These are phyloP conservation scores for Drosophila erecta DNA, from an alignment of 1,140 invertebrate species.

Conservation along the genomic window DNA sequence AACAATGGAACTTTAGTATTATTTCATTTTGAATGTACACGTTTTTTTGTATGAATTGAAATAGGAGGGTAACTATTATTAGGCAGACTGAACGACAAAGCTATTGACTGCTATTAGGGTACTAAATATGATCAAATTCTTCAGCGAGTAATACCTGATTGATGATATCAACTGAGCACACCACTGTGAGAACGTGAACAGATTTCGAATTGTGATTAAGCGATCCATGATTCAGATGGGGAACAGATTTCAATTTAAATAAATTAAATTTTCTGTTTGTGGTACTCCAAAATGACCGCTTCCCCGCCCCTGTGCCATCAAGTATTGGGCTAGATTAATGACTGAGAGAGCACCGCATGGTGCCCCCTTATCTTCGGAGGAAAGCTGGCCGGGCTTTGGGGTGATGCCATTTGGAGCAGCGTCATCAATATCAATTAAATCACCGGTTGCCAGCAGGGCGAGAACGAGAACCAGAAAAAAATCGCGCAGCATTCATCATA, in stretches of 20 bases:
- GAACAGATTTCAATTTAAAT: conserved; percentile 57
- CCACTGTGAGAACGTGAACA: conserved; percentile 30
- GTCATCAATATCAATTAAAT: conserved; percentile 80
- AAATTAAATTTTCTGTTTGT: conserved; percentile 55
- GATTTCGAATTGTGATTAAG: conserved; percentile 45
- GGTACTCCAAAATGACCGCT: conserved; percentile 8
- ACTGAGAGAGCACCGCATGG: conserved; percentile 33
- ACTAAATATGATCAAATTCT: too few relatives aligned
- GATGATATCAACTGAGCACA: too few relatives aligned
- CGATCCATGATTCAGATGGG: conserved; percentile 38
- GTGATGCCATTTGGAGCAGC: conserved; percentile 30
- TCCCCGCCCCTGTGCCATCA: conserved; percentile 23
- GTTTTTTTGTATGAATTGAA: not conserved
- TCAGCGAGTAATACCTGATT: too few relatives aligned
- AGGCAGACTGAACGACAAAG: not conserved
- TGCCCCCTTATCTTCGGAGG: conserved; percentile 3
- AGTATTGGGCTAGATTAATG: conserved; percentile 64
- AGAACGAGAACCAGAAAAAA: conserved; percentile 44
- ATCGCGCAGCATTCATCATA: conserved; percentile 43
- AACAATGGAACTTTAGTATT: not conserved
- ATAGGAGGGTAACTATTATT: not conserved
- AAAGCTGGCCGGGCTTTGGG: conserved; percentile 12
- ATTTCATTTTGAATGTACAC: not conserved
- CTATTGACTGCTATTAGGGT: not conserved
- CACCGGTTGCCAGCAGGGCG: conserved; percentile 38